Base-by-base conservation (phyloP, 2,888 invertebrate genomes). In the Mimas tiliae region DNA sequence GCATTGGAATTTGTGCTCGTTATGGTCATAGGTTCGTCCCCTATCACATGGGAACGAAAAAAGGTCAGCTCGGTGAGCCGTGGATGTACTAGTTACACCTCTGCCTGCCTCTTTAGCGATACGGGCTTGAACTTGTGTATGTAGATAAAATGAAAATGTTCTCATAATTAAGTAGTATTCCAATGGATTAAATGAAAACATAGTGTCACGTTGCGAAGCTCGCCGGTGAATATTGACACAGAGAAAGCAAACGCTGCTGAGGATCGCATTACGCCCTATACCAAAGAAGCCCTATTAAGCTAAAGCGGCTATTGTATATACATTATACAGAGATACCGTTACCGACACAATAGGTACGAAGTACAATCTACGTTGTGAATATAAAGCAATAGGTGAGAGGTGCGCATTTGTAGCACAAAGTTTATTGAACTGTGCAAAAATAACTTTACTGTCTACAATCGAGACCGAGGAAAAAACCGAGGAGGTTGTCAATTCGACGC, bases 241-340 rank as follows among this genome's bases (percentile, higher is more conserved):
- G 68, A 65, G 70, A 70, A 68, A 70, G 68, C 63, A 52, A 73
- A 76, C 66, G 73, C 70, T 65, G 48, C 53, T 50, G 21, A 64
- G 68, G 65, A 55, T 64, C 50, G 58, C 50, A 64, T 53, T 66
- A 67, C 58, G 38, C 53, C 42, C 33, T 65, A 51, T 48, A 58
- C 45, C 55, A 38, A 67, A 62, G 67, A 64, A 76, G 69, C 76
- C 76, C 66, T 72, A 64, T 62, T 53, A 71, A 47, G 62, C 62
- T 63, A 63, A 63, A 45, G 62, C 45, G 62, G 62, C 47, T 47
- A 48, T 27, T 27, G 27, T 27, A 27, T 27, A 27, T 27, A n/a
- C 4, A 27, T 47, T 63, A 27, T 50, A 33, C 16, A 53, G 27
- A 52, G 21, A 52, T 42, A 64, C 64, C 64, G 64, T 64, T 64